Conservation (phyloP, 2,888 invertebrate species). For the Gymnocheta viridis region DNA sequence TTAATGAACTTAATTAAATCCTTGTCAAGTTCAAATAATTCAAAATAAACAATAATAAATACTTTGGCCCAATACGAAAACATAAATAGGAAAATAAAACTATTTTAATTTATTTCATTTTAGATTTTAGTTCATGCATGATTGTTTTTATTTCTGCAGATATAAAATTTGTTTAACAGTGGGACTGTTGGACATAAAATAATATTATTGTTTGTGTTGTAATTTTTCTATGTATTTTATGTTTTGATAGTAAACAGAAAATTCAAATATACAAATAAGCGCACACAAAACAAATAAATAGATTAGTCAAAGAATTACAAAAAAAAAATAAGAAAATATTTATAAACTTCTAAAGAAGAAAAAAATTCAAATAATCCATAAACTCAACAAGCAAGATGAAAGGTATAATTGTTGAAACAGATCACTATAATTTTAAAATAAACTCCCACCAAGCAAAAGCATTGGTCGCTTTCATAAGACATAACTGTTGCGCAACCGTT, state of each 20-base stretch:
- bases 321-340: not conserved
- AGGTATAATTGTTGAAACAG: too few species aligned
- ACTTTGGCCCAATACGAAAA: not conserved
- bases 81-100: too few species aligned
- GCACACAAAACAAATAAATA: not conserved
- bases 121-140: not conserved
- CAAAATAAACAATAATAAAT: not conserved
- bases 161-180: not conserved
- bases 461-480: too few species aligned
- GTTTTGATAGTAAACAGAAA: not conserved
- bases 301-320: not conserved
- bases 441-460: too few species aligned
- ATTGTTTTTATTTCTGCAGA: conserved; percentile 3
- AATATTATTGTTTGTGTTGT: not conserved
- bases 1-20: not conserved
- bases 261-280: not conserved
- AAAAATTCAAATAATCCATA: too few species aligned
- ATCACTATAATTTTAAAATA: too few species aligned
- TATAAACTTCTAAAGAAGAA: not conserved
- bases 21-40: not conserved
- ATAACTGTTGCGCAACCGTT: too few species aligned
- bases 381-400: too few species aligned
- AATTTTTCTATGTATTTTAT: not conserved
- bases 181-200: not conserved
- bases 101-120: not conserved